Conservation (phyloP, 1,140 invertebrate genomes). For the Halesus radiatus region DNA sequence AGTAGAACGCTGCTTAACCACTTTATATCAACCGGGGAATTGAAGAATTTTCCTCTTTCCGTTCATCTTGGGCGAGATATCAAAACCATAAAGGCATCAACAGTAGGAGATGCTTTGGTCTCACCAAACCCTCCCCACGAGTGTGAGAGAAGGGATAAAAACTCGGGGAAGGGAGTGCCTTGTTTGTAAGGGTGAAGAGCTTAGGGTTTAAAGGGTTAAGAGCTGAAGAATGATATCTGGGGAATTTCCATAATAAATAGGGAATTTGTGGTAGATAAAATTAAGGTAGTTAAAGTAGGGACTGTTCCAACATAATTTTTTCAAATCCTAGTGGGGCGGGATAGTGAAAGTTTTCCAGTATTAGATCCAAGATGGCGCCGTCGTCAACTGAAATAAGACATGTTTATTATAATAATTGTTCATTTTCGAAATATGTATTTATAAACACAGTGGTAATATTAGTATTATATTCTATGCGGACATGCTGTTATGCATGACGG, state of each 20-base stretch:
- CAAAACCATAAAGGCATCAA: too few relatives aligned
- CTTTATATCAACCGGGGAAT: too few relatives aligned
- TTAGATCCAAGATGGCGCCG: conserved; percentile 95
- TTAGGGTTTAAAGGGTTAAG: background rate
- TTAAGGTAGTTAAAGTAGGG: conserved; percentile 82
- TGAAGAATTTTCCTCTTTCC: too few relatives aligned
- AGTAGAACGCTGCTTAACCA: too few relatives aligned
- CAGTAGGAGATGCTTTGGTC: too few relatives aligned
- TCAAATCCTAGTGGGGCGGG: conserved; percentile 92
- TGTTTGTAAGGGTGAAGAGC: background rate
- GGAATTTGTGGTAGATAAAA: background rate
- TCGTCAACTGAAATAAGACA: conserved; percentile 88
- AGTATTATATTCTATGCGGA: too few relatives aligned
- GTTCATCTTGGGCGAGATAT: too few relatives aligned
- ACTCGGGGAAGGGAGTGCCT: background rate
- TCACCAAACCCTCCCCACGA: too few relatives aligned
- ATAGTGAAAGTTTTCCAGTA: conserved; percentile 90
- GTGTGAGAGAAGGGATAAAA: background rate
- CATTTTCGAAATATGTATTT: too few relatives aligned
- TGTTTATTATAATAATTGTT: too few relatives aligned
- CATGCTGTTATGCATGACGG: too few relatives aligned
- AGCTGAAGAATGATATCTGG: background rate
- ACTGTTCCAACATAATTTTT: conserved; percentile 97
- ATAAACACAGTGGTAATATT: too few relatives aligned
- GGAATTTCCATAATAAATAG: background rate